Evolutionary conservation across 2,113 vertebrate species (phyloP), one percentile per base, ranked within the genome.

Genomic region (Meleagris gallopavo): DNA sequence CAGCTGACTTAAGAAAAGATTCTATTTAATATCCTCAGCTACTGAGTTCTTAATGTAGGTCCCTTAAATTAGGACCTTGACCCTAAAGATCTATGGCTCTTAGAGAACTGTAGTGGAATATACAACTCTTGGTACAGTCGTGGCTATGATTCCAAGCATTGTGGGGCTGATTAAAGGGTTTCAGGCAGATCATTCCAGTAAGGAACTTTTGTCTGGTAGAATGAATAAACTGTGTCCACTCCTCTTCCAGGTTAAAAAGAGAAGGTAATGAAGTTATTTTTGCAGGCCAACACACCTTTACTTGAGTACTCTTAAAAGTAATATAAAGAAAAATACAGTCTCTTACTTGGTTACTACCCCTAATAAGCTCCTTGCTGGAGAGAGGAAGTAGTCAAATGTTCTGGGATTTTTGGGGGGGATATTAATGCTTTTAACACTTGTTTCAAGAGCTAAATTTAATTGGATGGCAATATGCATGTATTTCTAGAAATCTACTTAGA

Each of bases 391-490:
- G 10, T 13, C 48, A 27, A 60, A 86, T 14, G 36, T 50, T 58
- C 71, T 13, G 20, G 54, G 20, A 52, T n/a, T 8, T 32, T 14
- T 40, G 5, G 3, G 4, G 1, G 7, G 2, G 4, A 20, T 8
- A 21, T 18, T 2, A 2, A 64, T 64, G 34, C 30, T 64, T 89
- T 38, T 61, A 83, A 73, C 21, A 34, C 24, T 70, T n/a, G 7
- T 86, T 94, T 58, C 36, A 88, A 86, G 30, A 73, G 32, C 71
- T 62, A 66, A 48, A 71, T 83, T 83, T 77, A 83, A 66, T 36
- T 12, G 29, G 11, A 27, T 43, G 50, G 30, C 48, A 61, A 22
- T 34, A 61, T 9, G 13, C 4, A 41, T 2, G 0, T 69, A 57
- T 76, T 92, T 84, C 20, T 82, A 8, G 16, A 85, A 80, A 70